Evolutionary conservation across 2,888 invertebrate species (phyloP), one percentile per base, ranked within the genome.

Genomic region (Acrocera orbiculus): DNA sequence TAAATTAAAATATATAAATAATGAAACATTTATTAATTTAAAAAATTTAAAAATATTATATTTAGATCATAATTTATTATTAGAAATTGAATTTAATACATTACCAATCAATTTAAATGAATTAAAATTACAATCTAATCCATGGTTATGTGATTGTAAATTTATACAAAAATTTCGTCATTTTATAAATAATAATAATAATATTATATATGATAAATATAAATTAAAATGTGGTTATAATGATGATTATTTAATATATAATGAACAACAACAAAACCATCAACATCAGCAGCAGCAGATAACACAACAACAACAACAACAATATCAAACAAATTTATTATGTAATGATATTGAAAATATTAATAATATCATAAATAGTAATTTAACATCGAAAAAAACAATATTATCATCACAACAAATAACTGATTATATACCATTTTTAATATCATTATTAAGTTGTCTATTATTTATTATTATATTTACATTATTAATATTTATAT

Each of bases 121-220:
- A 47, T 70, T 79, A 49, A 78, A 79, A 50, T 70, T 89, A 49
- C 69, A 73, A 37, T 65, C 71, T 47, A 86, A 87, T 62, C 78
- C 81, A 16, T 83, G 86, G 86, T 75, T 76, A 56, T 90, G 90
- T 61, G 80, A 81, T 51, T 90, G 90, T 62, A 70, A 72, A 45
- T 85, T 81, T 60, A 65, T 85, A 46, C 74, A 76, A 48, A 74
- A 76, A 56, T 77, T 79, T 52, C 72, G 80, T 49, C 70, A 71
- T 47, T 89, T 83, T 76, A 70, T 86, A 54, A 71, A 72, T 51
- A 69, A 71, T 26, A 80, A 85, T 57, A n/a, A n/a, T n/a, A 67
- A 75, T 46, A 66, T 70, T 31, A 69, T 83, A 56, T 66, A 71
- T 36, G 82, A 83, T 54, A 76, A 77, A 47, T 76, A 77, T 53